These are phyloP conservation scores for Calyptommatus sinebrachiatus DNA, from an alignment of 2,113 vertebrate genomes.

Conservation along the genomic window DNA sequence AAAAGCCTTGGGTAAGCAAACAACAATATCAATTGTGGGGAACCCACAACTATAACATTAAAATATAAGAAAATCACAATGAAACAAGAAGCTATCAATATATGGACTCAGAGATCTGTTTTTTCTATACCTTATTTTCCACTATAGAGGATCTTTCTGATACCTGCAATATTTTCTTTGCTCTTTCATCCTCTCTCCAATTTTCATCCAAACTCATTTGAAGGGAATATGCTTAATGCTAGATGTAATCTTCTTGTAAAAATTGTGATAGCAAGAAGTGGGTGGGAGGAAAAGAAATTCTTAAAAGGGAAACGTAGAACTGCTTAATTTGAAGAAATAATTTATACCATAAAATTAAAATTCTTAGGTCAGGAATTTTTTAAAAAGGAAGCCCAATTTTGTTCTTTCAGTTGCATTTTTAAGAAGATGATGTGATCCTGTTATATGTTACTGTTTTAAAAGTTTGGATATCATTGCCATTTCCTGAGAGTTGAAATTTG, in stretches of 20 bases:
- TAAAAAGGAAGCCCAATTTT: conserved; percentile 14
- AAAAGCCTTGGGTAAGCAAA: too few species aligned
- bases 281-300: too few species aligned
- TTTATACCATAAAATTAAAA: too few species aligned
- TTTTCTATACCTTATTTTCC: too few species aligned
- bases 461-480: conserved; percentile 22
- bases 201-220: background rate
- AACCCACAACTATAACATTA: too few species aligned
- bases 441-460: conserved; percentile 26
- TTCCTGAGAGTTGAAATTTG: conserved; percentile 44
- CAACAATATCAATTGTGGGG: too few species aligned
- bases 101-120: too few species aligned
- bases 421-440: conserved; percentile 5
- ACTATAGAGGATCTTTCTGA: background rate
- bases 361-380: background rate
- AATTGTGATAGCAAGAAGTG: background rate
- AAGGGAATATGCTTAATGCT: background rate
- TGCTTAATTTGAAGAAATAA: background rate
- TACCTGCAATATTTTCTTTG: background rate
- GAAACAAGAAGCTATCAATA: too few species aligned
- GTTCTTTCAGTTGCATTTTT: background rate
- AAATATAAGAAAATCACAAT: too few species aligned
- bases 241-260: background rate
- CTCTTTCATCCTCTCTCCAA: background rate
- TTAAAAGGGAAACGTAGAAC: too few species aligned